Percentiles rank a stretch among this genome's conserved stretches.
phyloP scores from a whole-genome alignment of 2,113 vertebrate species.

The Oreotrochilus melanogaster region DNA sequence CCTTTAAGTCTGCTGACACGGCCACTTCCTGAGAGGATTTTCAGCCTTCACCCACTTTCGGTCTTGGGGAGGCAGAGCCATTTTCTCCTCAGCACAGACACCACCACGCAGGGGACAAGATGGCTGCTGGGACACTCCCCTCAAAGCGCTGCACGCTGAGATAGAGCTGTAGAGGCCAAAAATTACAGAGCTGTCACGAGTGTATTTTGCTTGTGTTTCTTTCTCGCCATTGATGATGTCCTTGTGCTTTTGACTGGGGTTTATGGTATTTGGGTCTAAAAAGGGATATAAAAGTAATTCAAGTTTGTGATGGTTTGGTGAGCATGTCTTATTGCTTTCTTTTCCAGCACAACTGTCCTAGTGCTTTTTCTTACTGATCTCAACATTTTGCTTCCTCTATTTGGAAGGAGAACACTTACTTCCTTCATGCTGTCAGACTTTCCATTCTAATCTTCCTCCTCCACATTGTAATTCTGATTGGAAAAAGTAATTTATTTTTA shows the following conservation, averaged over 20 bases:
- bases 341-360: background rate
- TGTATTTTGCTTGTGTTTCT: background rate
- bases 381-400: background rate
- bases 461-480: background rate
- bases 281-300: background rate
- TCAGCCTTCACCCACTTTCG: background rate
- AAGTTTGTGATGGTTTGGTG: background rate
- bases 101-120: background rate
- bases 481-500: background rate
- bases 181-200: background rate
- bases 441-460: background rate
- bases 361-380: background rate
- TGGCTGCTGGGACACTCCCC: background rate
- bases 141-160: background rate
- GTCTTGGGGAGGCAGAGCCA: background rate
- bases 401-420: background rate
- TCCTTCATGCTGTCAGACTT: fast-evolving
- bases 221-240: background rate
- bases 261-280: background rate
- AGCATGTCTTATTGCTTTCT: fast-evolving
- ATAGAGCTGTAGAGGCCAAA: background rate
- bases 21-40: background rate
- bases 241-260: background rate
- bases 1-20: background rate
- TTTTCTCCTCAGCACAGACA: no score